phyloP scores from a whole-genome alignment of 2,113 vertebrate genomes.

The Lethenteron reissneri region DNA sequence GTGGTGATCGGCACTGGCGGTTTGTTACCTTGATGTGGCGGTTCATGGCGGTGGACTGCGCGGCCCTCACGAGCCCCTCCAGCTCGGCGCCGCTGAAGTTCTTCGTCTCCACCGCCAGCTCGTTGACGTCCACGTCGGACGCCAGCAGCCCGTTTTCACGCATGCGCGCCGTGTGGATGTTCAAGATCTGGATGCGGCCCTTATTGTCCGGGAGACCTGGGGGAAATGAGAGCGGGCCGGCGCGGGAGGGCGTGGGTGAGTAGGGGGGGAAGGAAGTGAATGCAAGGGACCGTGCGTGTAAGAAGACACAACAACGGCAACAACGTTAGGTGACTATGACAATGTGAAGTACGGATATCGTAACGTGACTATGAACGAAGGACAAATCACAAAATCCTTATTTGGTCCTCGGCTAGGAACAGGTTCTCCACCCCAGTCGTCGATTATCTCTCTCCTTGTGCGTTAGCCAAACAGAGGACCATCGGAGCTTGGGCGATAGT shows the following conservation, averaged over 20 bases:
- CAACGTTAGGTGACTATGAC: not conserved
- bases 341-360: no score
- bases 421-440: no score
- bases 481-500: no score
- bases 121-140: conserved; percentile 43
- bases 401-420: no score
- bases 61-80: conserved; percentile 74
- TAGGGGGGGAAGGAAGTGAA: not conserved
- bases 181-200: conserved; percentile 64
- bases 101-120: conserved; percentile 68
- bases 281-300: not conserved
- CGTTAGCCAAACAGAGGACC: no score
- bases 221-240: not conserved
- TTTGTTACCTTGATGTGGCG: conserved; percentile 66
- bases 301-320: not conserved
- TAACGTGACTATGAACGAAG: no score
- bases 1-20: no score
- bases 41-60: conserved; percentile 93
- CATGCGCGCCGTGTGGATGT: conserved; percentile 79
- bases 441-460: no score
- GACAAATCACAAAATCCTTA: no score
- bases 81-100: conserved; percentile 88
- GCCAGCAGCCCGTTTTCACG: conserved; percentile 45
- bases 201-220: conserved; percentile 71
- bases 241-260: not conserved